phyloP scores from a whole-genome alignment of 2,888 invertebrate genomes.

The Deroplatys truncata region DNA sequence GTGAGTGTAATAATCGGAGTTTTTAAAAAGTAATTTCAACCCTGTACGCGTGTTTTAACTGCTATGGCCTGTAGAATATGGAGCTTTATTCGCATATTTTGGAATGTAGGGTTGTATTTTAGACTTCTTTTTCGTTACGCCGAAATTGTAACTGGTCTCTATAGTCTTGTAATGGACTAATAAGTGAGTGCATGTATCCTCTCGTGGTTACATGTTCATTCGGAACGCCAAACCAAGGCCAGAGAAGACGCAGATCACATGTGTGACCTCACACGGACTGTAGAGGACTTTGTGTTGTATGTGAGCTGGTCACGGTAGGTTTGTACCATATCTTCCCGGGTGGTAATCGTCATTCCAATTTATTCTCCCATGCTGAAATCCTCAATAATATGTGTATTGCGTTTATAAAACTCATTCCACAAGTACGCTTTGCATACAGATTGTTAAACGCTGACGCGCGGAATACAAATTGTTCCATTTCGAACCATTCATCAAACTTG shows the following conservation, averaged over 20 bases:
- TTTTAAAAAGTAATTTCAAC: no score
- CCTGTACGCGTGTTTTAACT: no score
- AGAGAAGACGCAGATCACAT: not conserved
- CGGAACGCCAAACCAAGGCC: not conserved
- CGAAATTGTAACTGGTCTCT: not conserved
- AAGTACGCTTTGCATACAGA: not conserved
- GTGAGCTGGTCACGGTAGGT: not conserved
- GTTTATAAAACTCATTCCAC: not conserved
- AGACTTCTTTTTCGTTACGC: no score
- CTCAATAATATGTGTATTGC: not conserved
- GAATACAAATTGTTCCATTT: constrained; percentile 7
- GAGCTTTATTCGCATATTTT: no score
- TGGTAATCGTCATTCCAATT: not conserved
- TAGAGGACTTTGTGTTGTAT: not conserved
- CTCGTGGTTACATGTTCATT: not conserved
- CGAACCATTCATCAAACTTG: not conserved
- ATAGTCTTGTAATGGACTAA: not conserved
- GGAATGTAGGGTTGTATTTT: no score
- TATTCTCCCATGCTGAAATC: not conserved
- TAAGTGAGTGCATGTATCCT: not conserved
- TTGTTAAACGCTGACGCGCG: not conserved
- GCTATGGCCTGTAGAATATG: no score
- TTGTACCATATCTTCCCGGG: not conserved
- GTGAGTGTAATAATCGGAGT: no score
- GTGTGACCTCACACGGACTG: not conserved